Evolutionary conservation across 2,888 invertebrate species (phyloP), one percentile per base, ranked within the genome.

Genomic region (Philopedon plagiatum): DNA sequence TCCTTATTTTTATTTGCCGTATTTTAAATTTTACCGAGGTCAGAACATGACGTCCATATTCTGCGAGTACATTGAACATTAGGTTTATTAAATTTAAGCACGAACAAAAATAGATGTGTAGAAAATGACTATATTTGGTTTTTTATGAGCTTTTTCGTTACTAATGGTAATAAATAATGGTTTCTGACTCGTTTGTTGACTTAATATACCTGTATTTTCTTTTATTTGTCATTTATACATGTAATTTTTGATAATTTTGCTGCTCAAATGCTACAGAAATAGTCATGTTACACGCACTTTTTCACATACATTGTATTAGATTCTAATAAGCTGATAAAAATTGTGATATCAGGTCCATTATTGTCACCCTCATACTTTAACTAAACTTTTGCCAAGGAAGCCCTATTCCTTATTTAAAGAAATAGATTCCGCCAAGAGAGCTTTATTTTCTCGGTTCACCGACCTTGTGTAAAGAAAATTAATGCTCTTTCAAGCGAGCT

Each of bases 201-300:
- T 60, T 26, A 41, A 60, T 41, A 60, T 41, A 60, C 60, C 44
- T 21, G 60, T 60, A n/a, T 60, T 60, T 39, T 23, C 8, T 41
- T 60, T 60, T 44, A 41, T 60, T 60, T 60, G 44, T 60, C 37
- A 15, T 19, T 41, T 11, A n/a, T 39, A 60, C 41, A 44, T 23
- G 21, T 37, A 4, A 26, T 23, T n/a, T 5, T 39, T 39, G 4
- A 3, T 7, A 7, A 3, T 26, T 7, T 26, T 26, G 26, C 7
- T n/a, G n/a, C n/a, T n/a, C n/a, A n/a, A n/a, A n/a, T n/a, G n/a
- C n/a, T n/a, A n/a, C n/a, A n/a, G n/a, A n/a, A n/a, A n/a, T n/a
- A n/a, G n/a, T n/a, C n/a, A n/a, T n/a, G n/a, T n/a, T n/a, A n/a
- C n/a, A n/a, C n/a, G n/a, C n/a, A n/a, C n/a, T n/a, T n/a, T n/a